Percentiles rank a stretch among this genome's conserved stretches.
Evolutionary conservation across 2,888 invertebrate genomes (phyloP).

Genomic region (Amphimallon solstitiale): DNA sequence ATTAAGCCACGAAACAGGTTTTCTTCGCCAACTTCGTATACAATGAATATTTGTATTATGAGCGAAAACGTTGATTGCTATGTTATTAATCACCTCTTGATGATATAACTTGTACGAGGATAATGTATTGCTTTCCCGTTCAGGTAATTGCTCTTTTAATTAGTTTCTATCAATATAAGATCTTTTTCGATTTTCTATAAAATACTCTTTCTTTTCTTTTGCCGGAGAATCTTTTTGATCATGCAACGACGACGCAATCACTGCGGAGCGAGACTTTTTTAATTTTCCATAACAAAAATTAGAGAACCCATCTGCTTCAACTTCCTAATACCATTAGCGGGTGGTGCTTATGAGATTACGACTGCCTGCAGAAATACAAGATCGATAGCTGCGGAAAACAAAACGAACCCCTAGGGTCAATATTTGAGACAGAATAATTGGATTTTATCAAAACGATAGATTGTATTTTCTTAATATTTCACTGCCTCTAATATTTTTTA

Average conservation of each 20-base stretch:
- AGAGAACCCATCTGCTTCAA: constrained; percentile 9
- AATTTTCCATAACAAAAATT: constrained; percentile 20
- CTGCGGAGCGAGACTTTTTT: constrained; percentile 1
- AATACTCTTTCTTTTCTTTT: neutral
- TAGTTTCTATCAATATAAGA: neutral
- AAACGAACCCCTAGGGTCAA: neutral
- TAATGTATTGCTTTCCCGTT: constrained; percentile 8
- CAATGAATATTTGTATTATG: neutral
- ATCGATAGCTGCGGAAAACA: constrained; percentile 3
- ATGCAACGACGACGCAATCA: constrained; percentile 11
- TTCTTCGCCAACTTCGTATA: neutral
- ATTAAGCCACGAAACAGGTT: neutral
- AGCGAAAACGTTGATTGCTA: constrained; percentile 6
- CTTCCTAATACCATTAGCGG: constrained; percentile 8
- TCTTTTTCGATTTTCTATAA: neutral
- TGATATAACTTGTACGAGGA: constrained; percentile 7
- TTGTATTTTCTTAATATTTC: no score
- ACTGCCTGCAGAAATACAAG: constrained; percentile 12
- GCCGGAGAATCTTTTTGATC: neutral
- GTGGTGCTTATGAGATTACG: constrained; percentile 12
- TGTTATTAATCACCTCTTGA: neutral
- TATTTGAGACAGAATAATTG: neutral
- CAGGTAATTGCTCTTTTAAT: neutral
- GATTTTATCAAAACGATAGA: no score
- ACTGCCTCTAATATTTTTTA: no score